A percentile compares a stretch with the other conserved stretches of the same genome.
These are phyloP conservation scores for Columbina picui DNA, from an alignment of 2,113 vertebrate species.

Conservation along the genomic window DNA sequence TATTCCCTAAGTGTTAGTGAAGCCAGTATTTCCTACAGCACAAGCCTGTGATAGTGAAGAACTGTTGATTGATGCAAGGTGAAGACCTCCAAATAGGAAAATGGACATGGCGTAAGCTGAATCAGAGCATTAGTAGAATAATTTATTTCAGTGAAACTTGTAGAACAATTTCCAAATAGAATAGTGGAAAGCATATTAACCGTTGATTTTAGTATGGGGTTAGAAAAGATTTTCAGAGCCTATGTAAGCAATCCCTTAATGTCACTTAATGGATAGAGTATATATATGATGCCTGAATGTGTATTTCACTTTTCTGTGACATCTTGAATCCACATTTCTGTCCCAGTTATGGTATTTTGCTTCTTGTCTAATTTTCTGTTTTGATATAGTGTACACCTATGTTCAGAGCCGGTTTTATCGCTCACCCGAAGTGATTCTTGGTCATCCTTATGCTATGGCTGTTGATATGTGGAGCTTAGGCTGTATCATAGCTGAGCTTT, in stretches of 20 bases:
- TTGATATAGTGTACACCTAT: constrained; percentile 86
- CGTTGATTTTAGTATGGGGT: not conserved
- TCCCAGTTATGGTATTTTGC: not conserved
- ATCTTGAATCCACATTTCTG: not conserved
- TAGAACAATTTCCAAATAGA: not conserved
- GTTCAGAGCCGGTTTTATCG: constrained; percentile 96
- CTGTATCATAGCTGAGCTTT: constrained; percentile 91
- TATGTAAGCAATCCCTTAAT: not conserved
- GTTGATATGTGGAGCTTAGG: constrained; percentile 98
- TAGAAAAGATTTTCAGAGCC: not conserved
- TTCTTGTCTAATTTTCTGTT: not conserved
- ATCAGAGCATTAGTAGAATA: not conserved
- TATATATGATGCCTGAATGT: not conserved
- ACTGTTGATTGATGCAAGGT: not conserved
- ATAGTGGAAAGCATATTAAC: not conserved
- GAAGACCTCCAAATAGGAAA: not conserved
- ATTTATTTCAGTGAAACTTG: not conserved
- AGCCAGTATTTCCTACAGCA: not conserved
- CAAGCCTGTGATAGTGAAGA: not conserved
- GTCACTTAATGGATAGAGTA: not conserved
- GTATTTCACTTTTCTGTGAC: not conserved
- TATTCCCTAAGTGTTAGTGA: not conserved
- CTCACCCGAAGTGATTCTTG: constrained; percentile 94
- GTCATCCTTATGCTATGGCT: constrained; percentile 91
- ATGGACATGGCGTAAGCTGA: not conserved